These are phyloP conservation scores for Campylorhamphus procurvoides DNA, from an alignment of 2,113 vertebrate species.

Conservation along the genomic window DNA sequence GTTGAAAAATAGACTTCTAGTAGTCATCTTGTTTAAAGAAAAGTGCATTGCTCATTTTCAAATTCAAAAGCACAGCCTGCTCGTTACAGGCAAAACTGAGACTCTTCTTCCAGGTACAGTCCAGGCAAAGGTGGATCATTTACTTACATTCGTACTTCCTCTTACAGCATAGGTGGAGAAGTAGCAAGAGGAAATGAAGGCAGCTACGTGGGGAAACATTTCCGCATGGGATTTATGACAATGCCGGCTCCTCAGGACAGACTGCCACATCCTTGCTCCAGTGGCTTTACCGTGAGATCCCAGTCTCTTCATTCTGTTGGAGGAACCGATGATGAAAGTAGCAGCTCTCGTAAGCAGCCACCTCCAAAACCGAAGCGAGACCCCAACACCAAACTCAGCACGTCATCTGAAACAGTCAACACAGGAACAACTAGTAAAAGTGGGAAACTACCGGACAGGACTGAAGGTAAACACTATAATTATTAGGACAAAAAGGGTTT, in stretches of 20 bases:
- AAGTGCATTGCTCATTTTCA: neutral
- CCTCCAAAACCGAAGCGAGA: constrained; percentile 95
- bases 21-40: neutral
- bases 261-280: constrained; percentile 85
- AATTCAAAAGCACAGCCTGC: neutral
- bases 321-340: constrained; percentile 85
- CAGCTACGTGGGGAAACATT: constrained; percentile 89
- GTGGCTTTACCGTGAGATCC: constrained; percentile 91
- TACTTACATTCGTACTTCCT: neutral
- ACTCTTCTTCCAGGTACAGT: neutral
- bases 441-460: constrained; percentile 79
- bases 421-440: constrained; percentile 74
- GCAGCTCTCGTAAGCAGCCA: constrained; percentile 88
- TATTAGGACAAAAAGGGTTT: neutral
- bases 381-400: constrained; percentile 95
- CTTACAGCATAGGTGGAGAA: constrained; percentile 89
- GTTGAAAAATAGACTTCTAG: neutral
- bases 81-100: neutral
- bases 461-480: constrained; percentile 73
- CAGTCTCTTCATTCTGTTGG: constrained; percentile 96
- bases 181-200: constrained; percentile 84
- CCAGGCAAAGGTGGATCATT: neutral
- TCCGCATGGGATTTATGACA: constrained; percentile 97
- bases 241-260: constrained; percentile 96
- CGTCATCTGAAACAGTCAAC: constrained; percentile 91